Evolutionary conservation across 2,113 vertebrate genomes (phyloP).

Genomic region (Baryphthengus martii): DNA sequence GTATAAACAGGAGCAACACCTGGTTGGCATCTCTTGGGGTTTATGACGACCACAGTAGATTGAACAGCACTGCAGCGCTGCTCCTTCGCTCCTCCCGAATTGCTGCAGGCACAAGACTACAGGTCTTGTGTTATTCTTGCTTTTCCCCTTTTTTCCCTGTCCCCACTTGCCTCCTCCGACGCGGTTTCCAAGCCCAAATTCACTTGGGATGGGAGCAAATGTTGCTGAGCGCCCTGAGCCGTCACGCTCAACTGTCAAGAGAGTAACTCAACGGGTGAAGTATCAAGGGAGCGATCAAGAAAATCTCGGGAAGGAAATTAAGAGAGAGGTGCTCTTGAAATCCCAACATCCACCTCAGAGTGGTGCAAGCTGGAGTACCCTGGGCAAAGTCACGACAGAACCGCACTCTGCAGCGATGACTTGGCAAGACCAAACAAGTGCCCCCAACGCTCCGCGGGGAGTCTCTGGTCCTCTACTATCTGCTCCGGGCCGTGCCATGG

Average conservation of each 20-base stretch:
- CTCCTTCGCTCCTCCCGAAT: background rate
- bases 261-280: background rate
- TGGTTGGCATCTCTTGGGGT: background rate
- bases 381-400: background rate
- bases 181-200: background rate
- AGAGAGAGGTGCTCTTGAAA: background rate
- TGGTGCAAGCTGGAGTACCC: background rate
- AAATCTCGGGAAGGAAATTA: background rate
- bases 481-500: background rate
- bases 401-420: background rate
- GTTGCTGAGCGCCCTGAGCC: background rate
- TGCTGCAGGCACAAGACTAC: rapidly evolving
- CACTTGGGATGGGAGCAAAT: background rate
- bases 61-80: background rate
- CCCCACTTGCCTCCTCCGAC: background rate
- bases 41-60: background rate
- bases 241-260: background rate
- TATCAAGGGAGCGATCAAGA: background rate
- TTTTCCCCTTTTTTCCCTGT: background rate
- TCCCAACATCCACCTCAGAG: background rate
- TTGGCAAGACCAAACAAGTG: background rate
- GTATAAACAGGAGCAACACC: background rate
- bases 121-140: rapidly evolving
- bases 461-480: background rate
- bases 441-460: background rate